Percentiles rank a stretch among this genome's conserved stretches.
Conservation (phyloP, 37 sponge, comb jelly and placozoan genomes). For the Halichondria panicea region DNA sequence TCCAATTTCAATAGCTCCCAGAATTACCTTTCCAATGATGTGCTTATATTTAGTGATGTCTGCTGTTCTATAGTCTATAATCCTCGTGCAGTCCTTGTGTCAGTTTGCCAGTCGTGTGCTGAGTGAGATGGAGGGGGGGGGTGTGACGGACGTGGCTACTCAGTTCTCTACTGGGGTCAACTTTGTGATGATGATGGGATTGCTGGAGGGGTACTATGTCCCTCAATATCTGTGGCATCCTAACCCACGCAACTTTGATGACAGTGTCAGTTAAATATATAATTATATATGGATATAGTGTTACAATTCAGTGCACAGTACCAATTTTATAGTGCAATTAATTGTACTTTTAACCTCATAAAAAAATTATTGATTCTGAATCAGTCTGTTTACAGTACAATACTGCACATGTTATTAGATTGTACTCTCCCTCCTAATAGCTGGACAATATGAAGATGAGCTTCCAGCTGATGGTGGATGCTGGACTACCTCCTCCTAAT, state of each 20-base stretch:
- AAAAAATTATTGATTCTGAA: too few relatives aligned
- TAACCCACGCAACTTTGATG: conserved; percentile 69
- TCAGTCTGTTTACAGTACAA: too few relatives aligned
- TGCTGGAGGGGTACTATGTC: conserved; percentile 92
- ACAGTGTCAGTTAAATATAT: conserved; percentile 48
- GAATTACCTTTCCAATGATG: too few relatives aligned
- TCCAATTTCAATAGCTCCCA: too few relatives aligned
- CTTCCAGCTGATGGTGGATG: conserved; percentile 86
- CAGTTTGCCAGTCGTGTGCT: conserved; percentile 55
- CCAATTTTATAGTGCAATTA: too few relatives aligned
- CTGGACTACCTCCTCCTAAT: conserved; percentile 60
- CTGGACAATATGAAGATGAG: conserved; percentile 86
- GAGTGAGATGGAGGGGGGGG: conserved; percentile 43
- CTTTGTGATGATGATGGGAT: conserved; percentile 86
- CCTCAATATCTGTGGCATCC: conserved; percentile 82
- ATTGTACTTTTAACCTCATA: too few relatives aligned
- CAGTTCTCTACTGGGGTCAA: conserved; percentile 87
- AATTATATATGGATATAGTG: background rate
- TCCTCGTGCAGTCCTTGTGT: conserved; percentile 44
- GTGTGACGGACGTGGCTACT: too few relatives aligned
- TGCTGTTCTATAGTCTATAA: conserved; percentile 13
- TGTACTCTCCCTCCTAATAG: conserved; percentile 30
- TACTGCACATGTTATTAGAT: too few relatives aligned
- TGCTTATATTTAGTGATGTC: too few relatives aligned
- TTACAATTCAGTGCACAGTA: too few relatives aligned